These are phyloP conservation scores for Cephus runcator DNA, from an alignment of 2,888 invertebrate species.

Conservation along the genomic window DNA sequence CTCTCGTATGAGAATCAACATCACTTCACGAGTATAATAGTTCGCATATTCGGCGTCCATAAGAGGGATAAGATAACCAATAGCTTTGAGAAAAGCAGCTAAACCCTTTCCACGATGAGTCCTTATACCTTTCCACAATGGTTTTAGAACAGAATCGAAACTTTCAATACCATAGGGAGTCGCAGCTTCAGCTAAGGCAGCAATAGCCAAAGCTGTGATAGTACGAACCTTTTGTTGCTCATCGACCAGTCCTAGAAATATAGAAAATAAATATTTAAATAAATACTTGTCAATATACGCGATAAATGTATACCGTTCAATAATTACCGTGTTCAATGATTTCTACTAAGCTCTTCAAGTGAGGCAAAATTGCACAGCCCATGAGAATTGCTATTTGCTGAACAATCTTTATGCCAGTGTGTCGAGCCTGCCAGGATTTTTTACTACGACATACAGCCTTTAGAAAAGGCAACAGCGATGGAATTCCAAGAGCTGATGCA, in stretches of 20 bases:
- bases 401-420: conserved; percentile 99
- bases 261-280: conserved; percentile 7
- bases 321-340: conserved; percentile 95
- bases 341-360: conserved; percentile 97
- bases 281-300: too few species aligned
- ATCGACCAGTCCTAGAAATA: conserved; percentile 82
- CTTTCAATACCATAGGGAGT: conserved; percentile 99
- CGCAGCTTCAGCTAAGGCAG: conserved; percentile 98
- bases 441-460: conserved; percentile 99
- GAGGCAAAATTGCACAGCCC: conserved; percentile 99
- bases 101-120: conserved; percentile 92
- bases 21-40: conserved; percentile 99
- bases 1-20: conserved; percentile 98
- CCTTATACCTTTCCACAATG: conserved; percentile 98
- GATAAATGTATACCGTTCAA: background rate
- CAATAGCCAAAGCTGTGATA: conserved; percentile 97
- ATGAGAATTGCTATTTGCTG: conserved; percentile 99
- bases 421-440: conserved; percentile 98
- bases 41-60: conserved; percentile 99
- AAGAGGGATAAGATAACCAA: conserved; percentile 97
- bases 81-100: conserved; percentile 99
- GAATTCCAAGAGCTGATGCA: conserved; percentile 98
- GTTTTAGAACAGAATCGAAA: conserved; percentile 99
- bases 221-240: conserved; percentile 99
- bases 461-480: conserved; percentile 95